A percentile compares a stretch with the other conserved stretches of the same genome.
Evolutionary conservation across 2,888 invertebrate genomes (phyloP).

Genomic region (Drosophila mimica): DNA sequence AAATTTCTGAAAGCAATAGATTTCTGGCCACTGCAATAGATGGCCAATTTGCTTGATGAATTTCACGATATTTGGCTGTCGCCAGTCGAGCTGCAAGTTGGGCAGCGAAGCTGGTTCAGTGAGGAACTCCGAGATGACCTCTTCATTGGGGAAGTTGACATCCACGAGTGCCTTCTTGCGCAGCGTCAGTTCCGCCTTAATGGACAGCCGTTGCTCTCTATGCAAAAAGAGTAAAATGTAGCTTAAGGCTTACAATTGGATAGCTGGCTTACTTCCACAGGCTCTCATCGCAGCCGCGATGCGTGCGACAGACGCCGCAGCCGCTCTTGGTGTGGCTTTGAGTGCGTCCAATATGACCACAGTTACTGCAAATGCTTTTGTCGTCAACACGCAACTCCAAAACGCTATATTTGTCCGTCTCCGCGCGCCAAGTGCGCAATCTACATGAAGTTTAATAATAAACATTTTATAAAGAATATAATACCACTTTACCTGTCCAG

Average conservation of each 20-base stretch:
- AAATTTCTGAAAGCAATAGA: constrained; percentile 91
- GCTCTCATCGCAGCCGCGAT: constrained; percentile 87
- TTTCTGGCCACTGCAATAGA: constrained; percentile 90
- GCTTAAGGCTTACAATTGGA: not conserved
- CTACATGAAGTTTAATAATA: constrained; percentile 79
- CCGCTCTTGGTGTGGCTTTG: constrained; percentile 88
- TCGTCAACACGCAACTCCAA: constrained; percentile 86
- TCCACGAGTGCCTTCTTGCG: constrained; percentile 89
- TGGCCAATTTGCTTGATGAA: constrained; percentile 89
- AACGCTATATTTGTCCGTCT: constrained; percentile 86
- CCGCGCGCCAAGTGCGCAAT: constrained; percentile 88
- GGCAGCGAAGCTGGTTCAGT: constrained; percentile 86
- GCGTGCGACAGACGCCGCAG: constrained; percentile 88
- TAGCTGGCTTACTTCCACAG: constrained; percentile 86
- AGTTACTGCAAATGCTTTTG: constrained; percentile 89
- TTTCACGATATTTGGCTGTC: constrained; percentile 88
- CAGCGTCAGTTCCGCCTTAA: constrained; percentile 89
- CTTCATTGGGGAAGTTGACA: constrained; percentile 89
- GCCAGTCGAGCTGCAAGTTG: constrained; percentile 87
- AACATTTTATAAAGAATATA: not conserved
- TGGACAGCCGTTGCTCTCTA: constrained; percentile 87
- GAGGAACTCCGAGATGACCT: constrained; percentile 91
- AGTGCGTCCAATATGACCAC: constrained; percentile 89
- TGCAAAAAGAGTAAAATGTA: not conserved
- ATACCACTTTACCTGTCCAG: constrained; percentile 86